Percentiles rank a stretch among this genome's conserved stretches.
These are phyloP conservation scores for Agonum fuliginosum DNA, from an alignment of 2,888 invertebrate species.

Conservation along the genomic window DNA sequence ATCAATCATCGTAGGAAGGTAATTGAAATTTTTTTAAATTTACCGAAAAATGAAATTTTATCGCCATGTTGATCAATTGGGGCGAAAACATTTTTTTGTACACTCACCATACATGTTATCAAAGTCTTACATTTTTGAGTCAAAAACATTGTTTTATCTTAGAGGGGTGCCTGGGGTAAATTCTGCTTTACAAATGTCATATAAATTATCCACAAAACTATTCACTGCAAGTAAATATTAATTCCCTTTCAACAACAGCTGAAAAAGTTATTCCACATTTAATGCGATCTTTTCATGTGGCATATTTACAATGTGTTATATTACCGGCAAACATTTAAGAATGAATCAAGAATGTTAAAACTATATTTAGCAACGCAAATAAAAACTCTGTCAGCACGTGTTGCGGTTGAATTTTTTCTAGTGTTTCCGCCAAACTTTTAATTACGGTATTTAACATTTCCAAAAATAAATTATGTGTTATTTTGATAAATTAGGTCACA, in stretches of 20 bases:
- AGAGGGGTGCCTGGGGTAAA: too few species aligned
- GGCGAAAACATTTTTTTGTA: too few species aligned
- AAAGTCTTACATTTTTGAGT: too few species aligned
- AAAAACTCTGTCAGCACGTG: constrained; percentile 15
- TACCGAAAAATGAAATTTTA: too few species aligned
- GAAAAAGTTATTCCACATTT: background rate
- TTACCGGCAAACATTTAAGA: background rate
- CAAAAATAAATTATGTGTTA: constrained; percentile 14
- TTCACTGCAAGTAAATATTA: background rate
- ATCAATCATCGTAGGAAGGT: too few species aligned
- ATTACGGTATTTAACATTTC: constrained; percentile 16
- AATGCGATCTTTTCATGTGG: constrained; percentile 35
- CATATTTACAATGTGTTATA: constrained; percentile 33
- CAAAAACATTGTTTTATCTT: too few species aligned
- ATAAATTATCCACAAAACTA: too few species aligned
- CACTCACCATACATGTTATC: too few species aligned
- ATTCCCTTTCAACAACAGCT: background rate
- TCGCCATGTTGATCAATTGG: too few species aligned
- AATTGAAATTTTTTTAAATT: too few species aligned
- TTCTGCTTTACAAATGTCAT: too few species aligned
- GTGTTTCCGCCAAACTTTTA: constrained; percentile 28
- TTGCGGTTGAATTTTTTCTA: constrained; percentile 3
- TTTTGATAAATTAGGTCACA: constrained; percentile 19
- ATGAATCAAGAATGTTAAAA: constrained; percentile 3
- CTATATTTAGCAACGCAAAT: constrained; percentile 5